phyloP scores from a whole-genome alignment of 1,140 invertebrate genomes.

The Thaumatotibia leucotreta region DNA sequence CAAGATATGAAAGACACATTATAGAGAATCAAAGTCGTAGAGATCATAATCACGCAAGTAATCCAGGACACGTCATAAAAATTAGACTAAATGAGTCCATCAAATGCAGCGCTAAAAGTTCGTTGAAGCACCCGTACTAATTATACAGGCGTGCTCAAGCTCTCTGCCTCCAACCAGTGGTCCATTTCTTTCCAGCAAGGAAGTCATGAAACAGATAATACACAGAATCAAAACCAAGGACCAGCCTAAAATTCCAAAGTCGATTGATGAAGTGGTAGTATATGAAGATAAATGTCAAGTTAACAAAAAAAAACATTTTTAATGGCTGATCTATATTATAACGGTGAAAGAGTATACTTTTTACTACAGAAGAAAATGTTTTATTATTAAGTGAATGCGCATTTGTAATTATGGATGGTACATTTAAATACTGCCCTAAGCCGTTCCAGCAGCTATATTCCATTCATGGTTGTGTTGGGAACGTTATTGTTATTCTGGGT shows the following conservation, averaged over 20 bases:
- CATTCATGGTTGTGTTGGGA: constrained; percentile 9
- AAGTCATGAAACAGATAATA: not conserved
- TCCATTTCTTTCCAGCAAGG: too few species aligned
- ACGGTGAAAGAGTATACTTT: too few species aligned
- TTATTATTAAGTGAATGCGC: not conserved
- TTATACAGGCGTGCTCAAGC: too few species aligned
- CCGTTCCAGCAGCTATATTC: constrained; percentile 7
- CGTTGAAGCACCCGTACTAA: too few species aligned
- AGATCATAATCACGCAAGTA: too few species aligned
- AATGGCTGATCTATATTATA: constrained; percentile 4
- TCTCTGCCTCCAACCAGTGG: too few species aligned
- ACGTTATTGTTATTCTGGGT: not conserved
- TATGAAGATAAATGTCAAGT: not conserved
- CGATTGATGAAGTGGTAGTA: not conserved
- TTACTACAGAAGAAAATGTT: constrained; percentile 9
- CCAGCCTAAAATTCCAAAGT: not conserved
- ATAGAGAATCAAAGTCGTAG: too few species aligned
- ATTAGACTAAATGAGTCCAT: too few species aligned
- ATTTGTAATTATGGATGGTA: constrained; percentile 2
- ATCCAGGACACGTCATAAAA: too few species aligned
- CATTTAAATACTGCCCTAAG: too few species aligned
- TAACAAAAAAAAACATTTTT: not conserved
- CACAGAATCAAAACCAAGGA: not conserved
- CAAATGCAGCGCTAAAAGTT: too few species aligned
- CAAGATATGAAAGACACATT: too few species aligned